These are phyloP conservation scores for Hydraecia micacea DNA, from an alignment of 2,888 invertebrate species.

Conservation along the genomic window DNA sequence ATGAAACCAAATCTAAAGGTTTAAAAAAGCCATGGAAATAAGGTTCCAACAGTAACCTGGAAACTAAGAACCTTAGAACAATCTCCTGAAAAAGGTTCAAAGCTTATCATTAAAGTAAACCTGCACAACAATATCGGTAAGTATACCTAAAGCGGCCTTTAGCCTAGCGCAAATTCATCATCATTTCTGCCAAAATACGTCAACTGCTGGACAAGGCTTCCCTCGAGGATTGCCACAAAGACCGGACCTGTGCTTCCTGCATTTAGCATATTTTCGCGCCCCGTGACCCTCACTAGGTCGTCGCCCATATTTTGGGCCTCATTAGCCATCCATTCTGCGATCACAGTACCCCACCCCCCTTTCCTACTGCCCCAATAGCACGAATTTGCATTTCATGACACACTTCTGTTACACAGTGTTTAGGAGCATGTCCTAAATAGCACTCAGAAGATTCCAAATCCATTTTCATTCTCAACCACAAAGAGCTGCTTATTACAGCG, in stretches of 20 bases:
- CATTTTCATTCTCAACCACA: slow-evolving; percentile 34
- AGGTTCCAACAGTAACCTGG: neutral
- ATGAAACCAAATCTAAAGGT: neutral
- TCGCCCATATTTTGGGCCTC: too few relatives aligned
- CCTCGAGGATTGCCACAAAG: neutral
- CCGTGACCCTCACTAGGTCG: too few relatives aligned
- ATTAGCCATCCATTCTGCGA: neutral
- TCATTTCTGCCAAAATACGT: neutral
- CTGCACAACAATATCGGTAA: too few relatives aligned
- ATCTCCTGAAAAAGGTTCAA: too few relatives aligned
- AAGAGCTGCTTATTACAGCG: slow-evolving; percentile 35
- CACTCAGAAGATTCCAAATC: slow-evolving; percentile 24
- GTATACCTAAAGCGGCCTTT: too few relatives aligned
- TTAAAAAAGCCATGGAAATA: too few relatives aligned
- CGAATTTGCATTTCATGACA: neutral
- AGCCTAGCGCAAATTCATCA: neutral
- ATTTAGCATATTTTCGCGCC: neutral
- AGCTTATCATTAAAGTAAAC: too few relatives aligned
- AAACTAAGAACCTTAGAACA: too few relatives aligned
- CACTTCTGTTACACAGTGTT: neutral
- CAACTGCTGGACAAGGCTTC: neutral
- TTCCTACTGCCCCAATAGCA: too few relatives aligned
- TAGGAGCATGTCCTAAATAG: neutral
- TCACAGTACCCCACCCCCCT: too few relatives aligned
- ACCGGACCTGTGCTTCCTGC: too few relatives aligned